Percentiles rank a stretch among this genome's conserved stretches.
phyloP scores from a whole-genome alignment of 1,140 invertebrate species.

The Schlechtendalia chinensis region DNA sequence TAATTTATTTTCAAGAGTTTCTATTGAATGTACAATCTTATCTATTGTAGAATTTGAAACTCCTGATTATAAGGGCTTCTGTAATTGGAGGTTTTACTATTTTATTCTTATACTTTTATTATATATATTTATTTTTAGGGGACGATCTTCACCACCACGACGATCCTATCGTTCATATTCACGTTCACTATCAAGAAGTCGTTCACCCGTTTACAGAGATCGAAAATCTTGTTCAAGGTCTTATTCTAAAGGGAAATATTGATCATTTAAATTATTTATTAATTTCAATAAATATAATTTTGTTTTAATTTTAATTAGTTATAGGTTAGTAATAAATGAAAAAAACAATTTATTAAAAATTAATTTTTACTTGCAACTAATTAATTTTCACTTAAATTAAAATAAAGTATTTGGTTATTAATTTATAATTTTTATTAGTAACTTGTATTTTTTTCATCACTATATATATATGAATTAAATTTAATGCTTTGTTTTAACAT shows the following conservation, averaged over 20 bases:
- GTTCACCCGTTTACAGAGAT: constrained; percentile 42
- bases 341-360: too few relatives aligned
- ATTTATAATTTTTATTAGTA: too few relatives aligned
- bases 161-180: constrained; percentile 32
- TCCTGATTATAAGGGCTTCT: background rate
- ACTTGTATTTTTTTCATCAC: too few relatives aligned
- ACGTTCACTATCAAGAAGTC: constrained; percentile 39
- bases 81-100: background rate
- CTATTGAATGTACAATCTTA: background rate
- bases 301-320: too few relatives aligned
- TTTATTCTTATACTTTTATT: background rate
- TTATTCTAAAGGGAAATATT: constrained; percentile 32
- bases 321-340: too few relatives aligned
- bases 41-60: background rate
- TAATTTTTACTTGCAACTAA: too few relatives aligned
- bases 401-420: too few relatives aligned
- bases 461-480: too few relatives aligned
- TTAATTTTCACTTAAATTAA: too few relatives aligned
- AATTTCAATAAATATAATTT: too few relatives aligned
- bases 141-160: constrained; percentile 32
- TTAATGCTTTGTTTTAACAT: too few relatives aligned
- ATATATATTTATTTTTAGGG: background rate
- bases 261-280: background rate
- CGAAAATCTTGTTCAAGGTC: constrained; percentile 41
- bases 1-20: background rate